Conservation (phyloP, 2,113 vertebrate species). For the Noctilio leporinus region DNA sequence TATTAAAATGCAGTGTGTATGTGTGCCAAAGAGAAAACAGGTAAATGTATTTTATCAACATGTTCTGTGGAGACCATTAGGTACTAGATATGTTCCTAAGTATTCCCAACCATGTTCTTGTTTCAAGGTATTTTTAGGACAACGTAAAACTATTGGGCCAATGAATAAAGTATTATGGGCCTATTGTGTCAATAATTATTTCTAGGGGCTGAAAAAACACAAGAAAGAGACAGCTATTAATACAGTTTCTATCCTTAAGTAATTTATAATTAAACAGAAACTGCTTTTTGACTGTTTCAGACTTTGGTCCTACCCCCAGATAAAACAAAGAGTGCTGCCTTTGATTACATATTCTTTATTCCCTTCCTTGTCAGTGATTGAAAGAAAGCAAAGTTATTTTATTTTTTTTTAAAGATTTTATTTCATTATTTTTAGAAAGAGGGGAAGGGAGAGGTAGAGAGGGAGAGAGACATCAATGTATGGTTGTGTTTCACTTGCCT, state of each 20-base stretch:
- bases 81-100: not conserved
- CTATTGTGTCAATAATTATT: not conserved
- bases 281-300: not conserved
- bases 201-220: not conserved
- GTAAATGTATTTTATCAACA: not conserved
- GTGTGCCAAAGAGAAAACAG: not conserved
- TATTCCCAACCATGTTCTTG: not conserved
- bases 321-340: not conserved
- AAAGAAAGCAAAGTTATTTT: slow-evolving; percentile 30
- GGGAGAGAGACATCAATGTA: too few relatives aligned
- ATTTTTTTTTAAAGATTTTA: too few relatives aligned
- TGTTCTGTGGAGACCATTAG: not conserved
- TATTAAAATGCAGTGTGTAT: not conserved
- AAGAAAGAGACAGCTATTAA: not conserved
- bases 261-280: not conserved
- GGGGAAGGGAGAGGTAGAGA: too few relatives aligned
- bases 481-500: too few relatives aligned
- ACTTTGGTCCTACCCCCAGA: not conserved
- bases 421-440: too few relatives aligned
- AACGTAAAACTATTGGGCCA: slow-evolving; percentile 18
- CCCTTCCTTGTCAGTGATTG: not conserved
- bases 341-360: not conserved
- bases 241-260: not conserved
- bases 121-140: slow-evolving; percentile 1
- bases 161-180: not conserved